Conservation (phyloP, 2,888 invertebrate species). For the Aporophyla nigra region DNA sequence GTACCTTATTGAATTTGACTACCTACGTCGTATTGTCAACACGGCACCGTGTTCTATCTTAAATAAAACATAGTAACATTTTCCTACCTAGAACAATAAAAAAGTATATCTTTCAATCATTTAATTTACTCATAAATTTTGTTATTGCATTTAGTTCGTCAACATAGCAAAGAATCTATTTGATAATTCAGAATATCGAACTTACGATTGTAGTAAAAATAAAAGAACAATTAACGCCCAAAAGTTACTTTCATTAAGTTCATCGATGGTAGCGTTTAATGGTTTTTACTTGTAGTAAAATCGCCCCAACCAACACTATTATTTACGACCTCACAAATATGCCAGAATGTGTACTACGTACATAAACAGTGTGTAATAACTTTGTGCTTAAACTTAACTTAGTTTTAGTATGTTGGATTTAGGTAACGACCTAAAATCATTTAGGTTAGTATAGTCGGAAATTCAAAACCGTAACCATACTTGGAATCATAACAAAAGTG, state of each 20-base stretch:
- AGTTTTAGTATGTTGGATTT: neutral
- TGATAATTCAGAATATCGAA: neutral
- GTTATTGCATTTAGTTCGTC: neutral
- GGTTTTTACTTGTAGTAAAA: slow-evolving; percentile 11
- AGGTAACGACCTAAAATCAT: slow-evolving; percentile 1
- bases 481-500: neutral
- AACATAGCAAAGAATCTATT: neutral
- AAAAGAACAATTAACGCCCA: slow-evolving; percentile 6
- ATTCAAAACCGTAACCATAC: neutral
- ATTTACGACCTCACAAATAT: slow-evolving; percentile 30
- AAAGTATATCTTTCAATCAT: neutral
- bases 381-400: neutral
- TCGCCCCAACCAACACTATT: slow-evolving; percentile 5
- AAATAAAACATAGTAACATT: neutral
- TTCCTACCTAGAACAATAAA: neutral
- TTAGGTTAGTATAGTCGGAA: neutral
- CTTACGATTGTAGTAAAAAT: neutral
- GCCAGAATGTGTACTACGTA: slow-evolving; percentile 11
- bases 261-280: slow-evolving; percentile 1
- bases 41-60: neutral
- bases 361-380: neutral
- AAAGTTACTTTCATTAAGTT: slow-evolving; percentile 9
- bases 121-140: no score
- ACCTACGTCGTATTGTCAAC: no score
- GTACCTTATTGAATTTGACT: no score